Evolutionary conservation across 1,140 invertebrate species (phyloP).

Genomic region (Cyphomyrmex costatus): DNA sequence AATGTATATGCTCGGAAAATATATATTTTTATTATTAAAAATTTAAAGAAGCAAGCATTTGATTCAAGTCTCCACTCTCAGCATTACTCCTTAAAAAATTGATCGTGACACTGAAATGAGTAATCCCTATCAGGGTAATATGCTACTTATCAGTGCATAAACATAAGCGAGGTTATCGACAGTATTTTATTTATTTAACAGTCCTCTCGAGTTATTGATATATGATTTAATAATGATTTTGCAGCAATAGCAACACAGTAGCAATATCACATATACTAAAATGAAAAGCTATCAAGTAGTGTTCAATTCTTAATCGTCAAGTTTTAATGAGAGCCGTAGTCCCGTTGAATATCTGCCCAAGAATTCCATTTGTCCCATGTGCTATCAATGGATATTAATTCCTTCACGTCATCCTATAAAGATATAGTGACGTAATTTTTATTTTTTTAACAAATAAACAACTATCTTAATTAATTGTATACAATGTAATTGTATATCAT

Average conservation of each 20-base stretch:
- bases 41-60: not conserved
- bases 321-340: conserved; percentile 16
- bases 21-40: conserved; percentile 25
- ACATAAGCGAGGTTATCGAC: conserved; percentile 18
- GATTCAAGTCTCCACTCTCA: not conserved
- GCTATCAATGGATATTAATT: conserved; percentile 75
- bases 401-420: conserved; percentile 77
- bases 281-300: not conserved
- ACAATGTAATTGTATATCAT: no score
- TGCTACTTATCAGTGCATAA: conserved; percentile 12
- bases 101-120: not conserved
- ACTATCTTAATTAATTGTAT: not conserved
- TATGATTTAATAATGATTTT: conserved; percentile 23
- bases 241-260: not conserved
- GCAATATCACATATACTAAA: conserved; percentile 46
- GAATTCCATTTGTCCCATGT: conserved; percentile 77
- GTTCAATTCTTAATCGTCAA: not conserved
- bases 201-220: not conserved
- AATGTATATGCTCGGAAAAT: not conserved
- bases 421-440: conserved; percentile 7
- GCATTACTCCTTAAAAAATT: not conserved
- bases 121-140: conserved; percentile 3
- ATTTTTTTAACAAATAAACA: not conserved
- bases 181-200: conserved; percentile 26
- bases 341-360: conserved; percentile 71